These are phyloP conservation scores for Eupelmus urozonus DNA, from an alignment of 2,888 invertebrate genomes.

Conservation along the genomic window DNA sequence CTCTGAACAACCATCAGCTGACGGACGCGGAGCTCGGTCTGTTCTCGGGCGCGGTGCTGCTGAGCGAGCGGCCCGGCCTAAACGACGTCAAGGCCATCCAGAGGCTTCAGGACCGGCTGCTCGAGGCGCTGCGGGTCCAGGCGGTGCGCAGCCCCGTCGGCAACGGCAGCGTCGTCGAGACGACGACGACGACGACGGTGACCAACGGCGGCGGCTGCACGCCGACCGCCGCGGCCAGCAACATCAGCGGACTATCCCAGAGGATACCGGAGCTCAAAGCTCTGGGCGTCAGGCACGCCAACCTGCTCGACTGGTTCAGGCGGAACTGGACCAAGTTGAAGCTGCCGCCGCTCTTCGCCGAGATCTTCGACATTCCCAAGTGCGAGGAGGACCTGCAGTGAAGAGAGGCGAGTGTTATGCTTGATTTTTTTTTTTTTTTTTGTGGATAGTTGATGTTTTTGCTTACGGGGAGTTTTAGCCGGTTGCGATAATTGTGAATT, in stretches of 20 bases:
- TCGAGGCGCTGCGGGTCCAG: conserved; percentile 92
- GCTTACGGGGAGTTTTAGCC: background rate
- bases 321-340: conserved; percentile 90
- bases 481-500: no score
- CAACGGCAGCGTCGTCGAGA: no score
- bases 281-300: conserved; percentile 89
- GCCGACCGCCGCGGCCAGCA: conserved; percentile 50
- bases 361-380: conserved; percentile 97
- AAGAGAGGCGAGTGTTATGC: conserved; percentile 62
- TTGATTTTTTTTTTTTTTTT: background rate
- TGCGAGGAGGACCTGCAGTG: conserved; percentile 83
- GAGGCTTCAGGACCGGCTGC: conserved; percentile 87
- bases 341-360: conserved; percentile 95
- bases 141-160: conserved; percentile 70
- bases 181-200: background rate
- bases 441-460: no score
- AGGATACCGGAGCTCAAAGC: conserved; percentile 87
- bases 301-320: conserved; percentile 93
- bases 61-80: conserved; percentile 89
- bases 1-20: conserved; percentile 86
- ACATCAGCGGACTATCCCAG: conserved; percentile 77
- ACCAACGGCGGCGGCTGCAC: conserved; percentile 16
- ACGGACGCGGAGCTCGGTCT: conserved; percentile 94
- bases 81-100: conserved; percentile 89
- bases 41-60: conserved; percentile 90